Evolutionary conservation across 2,888 invertebrate genomes (phyloP).

Genomic region (Caenorhabditis macrosperma): DNA sequence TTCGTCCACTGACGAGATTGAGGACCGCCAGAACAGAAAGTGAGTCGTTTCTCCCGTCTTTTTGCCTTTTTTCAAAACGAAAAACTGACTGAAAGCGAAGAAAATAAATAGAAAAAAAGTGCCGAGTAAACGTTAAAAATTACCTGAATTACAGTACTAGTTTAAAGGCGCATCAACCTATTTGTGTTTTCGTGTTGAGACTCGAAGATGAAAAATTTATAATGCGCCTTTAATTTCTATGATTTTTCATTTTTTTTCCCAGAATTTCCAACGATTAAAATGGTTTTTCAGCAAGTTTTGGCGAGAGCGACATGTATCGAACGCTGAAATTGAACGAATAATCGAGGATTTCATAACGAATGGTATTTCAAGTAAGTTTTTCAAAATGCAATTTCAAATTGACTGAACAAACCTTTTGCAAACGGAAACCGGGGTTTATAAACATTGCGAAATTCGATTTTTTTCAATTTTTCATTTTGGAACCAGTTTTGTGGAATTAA

Average conservation of each 20-base stretch:
- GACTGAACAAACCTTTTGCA: background rate
- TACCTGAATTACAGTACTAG: background rate
- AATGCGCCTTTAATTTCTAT: background rate
- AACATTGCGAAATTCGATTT: background rate
- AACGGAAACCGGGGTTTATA: background rate
- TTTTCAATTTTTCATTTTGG: too few relatives aligned
- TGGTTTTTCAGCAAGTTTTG: conserved; percentile 39
- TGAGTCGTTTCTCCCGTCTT: background rate
- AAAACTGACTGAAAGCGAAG: conserved; percentile 4
- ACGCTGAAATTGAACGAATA: conserved; percentile 54
- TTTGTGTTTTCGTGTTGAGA: background rate
- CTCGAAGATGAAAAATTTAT: background rate
- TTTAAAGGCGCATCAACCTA: background rate
- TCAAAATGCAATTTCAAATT: background rate
- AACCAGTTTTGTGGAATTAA: too few relatives aligned
- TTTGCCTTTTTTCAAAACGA: background rate
- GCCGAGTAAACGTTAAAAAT: background rate
- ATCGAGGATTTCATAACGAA: conserved; percentile 59
- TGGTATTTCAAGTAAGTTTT: conserved; percentile 49
- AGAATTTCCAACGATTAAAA: background rate
- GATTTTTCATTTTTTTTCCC: background rate
- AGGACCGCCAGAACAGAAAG: conserved; percentile 35
- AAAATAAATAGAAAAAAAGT: background rate
- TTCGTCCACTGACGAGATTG: conserved; percentile 44
- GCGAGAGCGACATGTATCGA: conserved; percentile 44